phyloP scores from a whole-genome alignment of 2,113 vertebrate species.

The Notothenia coriiceps region DNA sequence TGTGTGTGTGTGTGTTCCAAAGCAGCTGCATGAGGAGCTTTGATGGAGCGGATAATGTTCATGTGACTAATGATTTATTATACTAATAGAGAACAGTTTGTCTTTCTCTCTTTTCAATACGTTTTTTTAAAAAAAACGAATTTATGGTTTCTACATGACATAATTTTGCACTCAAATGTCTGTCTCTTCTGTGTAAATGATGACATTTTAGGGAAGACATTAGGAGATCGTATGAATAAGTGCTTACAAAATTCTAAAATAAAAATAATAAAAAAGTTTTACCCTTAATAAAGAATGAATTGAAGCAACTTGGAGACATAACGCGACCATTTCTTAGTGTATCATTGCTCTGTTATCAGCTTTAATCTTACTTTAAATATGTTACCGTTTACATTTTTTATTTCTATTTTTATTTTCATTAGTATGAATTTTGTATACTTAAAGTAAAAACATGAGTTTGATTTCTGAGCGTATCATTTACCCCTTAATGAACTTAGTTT shows the following conservation, averaged over 20 bases:
- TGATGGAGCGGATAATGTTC: slow-evolving; percentile 30
- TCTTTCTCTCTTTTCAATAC: slow-evolving; percentile 10
- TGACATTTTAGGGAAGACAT: not conserved
- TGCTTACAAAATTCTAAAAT: not conserved
- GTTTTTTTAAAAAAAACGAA: not conserved
- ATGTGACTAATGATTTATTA: slow-evolving; percentile 34
- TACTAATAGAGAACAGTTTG: not conserved
- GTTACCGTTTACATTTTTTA: too few species aligned
- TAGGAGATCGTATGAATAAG: not conserved
- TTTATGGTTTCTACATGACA: not conserved
- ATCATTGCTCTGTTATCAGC: too few species aligned
- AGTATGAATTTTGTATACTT: too few species aligned
- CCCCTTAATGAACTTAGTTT: too few species aligned
- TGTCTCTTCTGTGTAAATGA: not conserved
- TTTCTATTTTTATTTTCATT: too few species aligned
- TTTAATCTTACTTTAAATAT: too few species aligned
- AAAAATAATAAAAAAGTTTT: too few species aligned
- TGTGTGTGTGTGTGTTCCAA: not conserved
- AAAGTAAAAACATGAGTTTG: too few species aligned
- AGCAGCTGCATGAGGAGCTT: slow-evolving; percentile 33
- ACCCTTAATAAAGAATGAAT: too few species aligned
- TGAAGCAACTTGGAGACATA: too few species aligned
- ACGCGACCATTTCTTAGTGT: too few species aligned
- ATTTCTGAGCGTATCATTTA: too few species aligned
- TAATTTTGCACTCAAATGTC: not conserved